A percentile compares a stretch with the other conserved stretches of the same genome.
Evolutionary conservation across 2,113 vertebrate species (phyloP).

Genomic region (Rhipidura dahli): DNA sequence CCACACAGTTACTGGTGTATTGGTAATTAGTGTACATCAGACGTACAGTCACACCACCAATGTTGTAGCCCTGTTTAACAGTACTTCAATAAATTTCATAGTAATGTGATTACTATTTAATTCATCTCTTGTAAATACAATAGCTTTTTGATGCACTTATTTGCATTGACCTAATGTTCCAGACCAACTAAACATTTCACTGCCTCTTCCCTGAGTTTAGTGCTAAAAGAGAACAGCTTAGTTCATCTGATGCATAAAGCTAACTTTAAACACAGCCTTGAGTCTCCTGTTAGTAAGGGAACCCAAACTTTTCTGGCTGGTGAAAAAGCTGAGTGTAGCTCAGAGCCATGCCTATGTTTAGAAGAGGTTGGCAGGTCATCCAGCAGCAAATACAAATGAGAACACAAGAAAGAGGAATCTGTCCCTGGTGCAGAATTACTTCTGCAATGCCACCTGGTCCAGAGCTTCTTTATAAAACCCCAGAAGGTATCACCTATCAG

Average conservation of each 20-base stretch:
- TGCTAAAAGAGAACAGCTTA: not conserved
- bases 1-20: not conserved
- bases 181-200: not conserved
- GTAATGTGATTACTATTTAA: not conserved
- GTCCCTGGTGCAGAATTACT: not conserved
- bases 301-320: not conserved
- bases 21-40: not conserved
- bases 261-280: not conserved
- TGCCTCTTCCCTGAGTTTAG: not conserved
- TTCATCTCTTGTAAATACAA: not conserved
- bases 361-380: not conserved
- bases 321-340: not conserved
- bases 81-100: not conserved
- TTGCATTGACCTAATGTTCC: not conserved
- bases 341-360: not conserved
- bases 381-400: not conserved
- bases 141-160: fast-evolving
- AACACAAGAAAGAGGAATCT: not conserved
- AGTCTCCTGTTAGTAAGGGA: not conserved
- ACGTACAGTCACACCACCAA: not conserved
- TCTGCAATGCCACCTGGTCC: constrained; percentile 6
- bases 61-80: not conserved
- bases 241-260: not conserved
- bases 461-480: not conserved
- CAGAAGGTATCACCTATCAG: not conserved